phyloP scores from a whole-genome alignment of 2,797 vertebrate genomes.

The Dendrocincla tyrannina region DNA sequence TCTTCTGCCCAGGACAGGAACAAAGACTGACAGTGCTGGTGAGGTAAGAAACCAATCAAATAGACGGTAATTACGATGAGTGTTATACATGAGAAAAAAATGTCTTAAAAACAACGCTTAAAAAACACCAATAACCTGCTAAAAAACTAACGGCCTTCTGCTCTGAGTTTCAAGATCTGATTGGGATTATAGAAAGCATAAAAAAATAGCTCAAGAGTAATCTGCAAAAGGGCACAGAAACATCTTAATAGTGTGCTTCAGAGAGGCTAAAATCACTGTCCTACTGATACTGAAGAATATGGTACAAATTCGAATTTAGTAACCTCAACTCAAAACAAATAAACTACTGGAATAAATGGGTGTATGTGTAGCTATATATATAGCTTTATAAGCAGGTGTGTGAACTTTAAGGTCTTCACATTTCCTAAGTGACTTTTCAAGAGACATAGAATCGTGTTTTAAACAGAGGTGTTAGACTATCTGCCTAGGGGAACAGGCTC shows the following conservation, averaged over 20 bases:
- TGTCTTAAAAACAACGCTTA: background rate
- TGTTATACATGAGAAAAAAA: background rate
- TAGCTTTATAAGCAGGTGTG: background rate
- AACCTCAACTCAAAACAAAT: background rate
- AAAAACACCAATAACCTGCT: fast-evolving
- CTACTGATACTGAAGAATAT: background rate
- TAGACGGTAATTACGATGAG: background rate
- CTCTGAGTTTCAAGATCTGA: background rate
- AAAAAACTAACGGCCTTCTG: background rate
- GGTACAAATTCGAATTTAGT: background rate
- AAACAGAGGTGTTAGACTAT: background rate
- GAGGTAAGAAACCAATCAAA: background rate
- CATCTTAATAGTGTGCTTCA: background rate
- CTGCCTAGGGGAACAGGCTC: background rate
- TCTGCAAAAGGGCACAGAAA: background rate
- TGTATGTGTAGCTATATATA: background rate
- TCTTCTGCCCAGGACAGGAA: background rate
- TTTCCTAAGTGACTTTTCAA: background rate
- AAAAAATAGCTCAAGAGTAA: background rate
- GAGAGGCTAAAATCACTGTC: background rate
- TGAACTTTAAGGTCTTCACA: background rate
- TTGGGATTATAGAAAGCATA: background rate
- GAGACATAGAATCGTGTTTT: background rate
- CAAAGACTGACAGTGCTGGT: background rate
- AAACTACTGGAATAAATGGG: background rate